Evolutionary conservation across 2,113 vertebrate species (phyloP), one percentile per base, ranked within the genome.

Genomic region (Scopus umbretta): DNA sequence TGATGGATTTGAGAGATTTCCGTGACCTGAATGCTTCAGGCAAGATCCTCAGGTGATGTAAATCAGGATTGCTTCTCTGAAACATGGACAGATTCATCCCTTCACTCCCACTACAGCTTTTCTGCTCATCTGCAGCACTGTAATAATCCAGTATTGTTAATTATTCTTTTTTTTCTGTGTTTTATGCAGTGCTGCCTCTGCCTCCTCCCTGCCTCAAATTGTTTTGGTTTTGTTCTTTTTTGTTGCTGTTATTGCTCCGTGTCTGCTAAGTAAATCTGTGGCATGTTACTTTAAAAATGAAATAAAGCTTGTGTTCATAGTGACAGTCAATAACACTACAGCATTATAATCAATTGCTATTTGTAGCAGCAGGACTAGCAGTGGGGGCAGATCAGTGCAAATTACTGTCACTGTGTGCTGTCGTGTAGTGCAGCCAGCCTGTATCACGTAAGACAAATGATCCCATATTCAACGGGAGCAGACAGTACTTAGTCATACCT

Each of bases 321-420:
- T 96, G 98, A 98, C 98, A 99, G 99, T 99, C 99, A 98, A 99
- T 99, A 99, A 98, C 98, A 74, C 98, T 98, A 98, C 98, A 97
- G 98, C 98, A 98, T 98, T 98, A 98, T 99, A 99, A 99, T 99
- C 99, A 99, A 99, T 99, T 98, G 98, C 98, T 98, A 99, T 99
- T 99, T 99, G 99, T 98, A 99, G 98, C 98, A 99, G 98, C 97
- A 93, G 98, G 99, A 98, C 98, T 96, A 98, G 98, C 98, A 98
- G 98, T 98, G 98, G 98, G 97, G 98, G 98, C 98, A 99, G 98
- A 99, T 99, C 98, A 98, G 99, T 98, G 98, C 98, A 99, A 99
- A 99, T 99, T 98, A 99, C 99, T 99, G 98, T 99, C 98, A 98
- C 98, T 40, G 96, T 97, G 98, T 96, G 98, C 98, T 96, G 97